Evolutionary conservation across 2,797 vertebrate genomes (phyloP).

Genomic region (Delichon dasypus): DNA sequence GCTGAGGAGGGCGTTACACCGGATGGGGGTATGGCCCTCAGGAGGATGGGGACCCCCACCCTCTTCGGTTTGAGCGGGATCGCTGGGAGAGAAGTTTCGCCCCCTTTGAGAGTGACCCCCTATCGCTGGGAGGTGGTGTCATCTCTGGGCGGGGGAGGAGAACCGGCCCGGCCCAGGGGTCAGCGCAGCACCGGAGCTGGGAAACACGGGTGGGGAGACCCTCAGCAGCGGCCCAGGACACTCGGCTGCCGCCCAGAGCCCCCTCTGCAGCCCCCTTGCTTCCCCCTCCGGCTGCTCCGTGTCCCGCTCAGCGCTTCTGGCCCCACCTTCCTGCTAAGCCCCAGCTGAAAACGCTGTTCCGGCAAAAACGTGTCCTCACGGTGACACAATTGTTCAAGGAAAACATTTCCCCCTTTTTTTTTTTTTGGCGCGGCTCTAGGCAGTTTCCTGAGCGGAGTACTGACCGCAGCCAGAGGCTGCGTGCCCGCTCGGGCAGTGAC

Average conservation of each 20-base stretch:
- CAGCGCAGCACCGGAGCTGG: background rate
- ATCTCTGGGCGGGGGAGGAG: background rate
- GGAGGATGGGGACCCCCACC: fast-evolving
- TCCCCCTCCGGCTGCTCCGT: background rate
- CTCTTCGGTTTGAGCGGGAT: background rate
- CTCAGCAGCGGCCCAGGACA: background rate
- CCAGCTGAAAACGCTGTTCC: background rate
- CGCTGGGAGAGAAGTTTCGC: background rate
- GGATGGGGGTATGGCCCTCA: background rate
- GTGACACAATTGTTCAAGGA: background rate
- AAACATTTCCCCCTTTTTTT: background rate
- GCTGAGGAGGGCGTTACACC: background rate
- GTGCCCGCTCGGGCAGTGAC: background rate
- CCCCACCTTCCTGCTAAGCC: background rate
- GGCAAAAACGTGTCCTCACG: background rate
- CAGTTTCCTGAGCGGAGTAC: background rate
- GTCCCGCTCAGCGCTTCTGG: background rate
- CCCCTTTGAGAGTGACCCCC: background rate
- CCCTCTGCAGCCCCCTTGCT: background rate
- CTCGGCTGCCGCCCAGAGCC: too few species aligned
- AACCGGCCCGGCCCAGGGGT: background rate
- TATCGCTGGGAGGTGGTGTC: background rate
- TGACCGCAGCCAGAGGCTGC: background rate
- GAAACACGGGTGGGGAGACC: too few species aligned
- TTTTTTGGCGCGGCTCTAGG: background rate